Base-by-base conservation (phyloP, 92 coral and sea anemone genomes). In the Palythoa grandis region DNA sequence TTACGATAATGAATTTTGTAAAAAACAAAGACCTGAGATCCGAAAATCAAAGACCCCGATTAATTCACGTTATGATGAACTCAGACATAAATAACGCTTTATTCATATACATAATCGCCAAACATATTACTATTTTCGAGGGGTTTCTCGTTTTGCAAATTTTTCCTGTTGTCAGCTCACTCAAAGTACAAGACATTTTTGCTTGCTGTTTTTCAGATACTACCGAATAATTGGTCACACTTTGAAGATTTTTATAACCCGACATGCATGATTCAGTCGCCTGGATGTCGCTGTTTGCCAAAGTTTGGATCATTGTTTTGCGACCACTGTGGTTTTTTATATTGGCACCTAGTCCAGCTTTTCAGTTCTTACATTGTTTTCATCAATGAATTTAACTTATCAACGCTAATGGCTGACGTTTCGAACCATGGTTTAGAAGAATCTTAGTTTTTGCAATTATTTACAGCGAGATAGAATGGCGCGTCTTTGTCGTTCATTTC, bases 401-500 rank as follows among this genome's bases (percentile, higher is more conserved):
- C 78, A 23, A 25, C 38, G 20, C 92, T 63, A 40, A 87, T 74
- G 7, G 90, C 83, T n/a, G 90, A 87, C 66, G 79, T 82, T 76
- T 87, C 83, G 54, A 76, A 87, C 88, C 88, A 83, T 66, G 88
- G 88, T 83, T 87, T 83, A 39, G 72, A 67, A 60, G 86, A 87
- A n/a, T 78, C 88, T 78, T 52, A 76, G 68, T 78, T 88, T 57
- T 17, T 83, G 63, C 85, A 66, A 74, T 86, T 86, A 70, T 88
- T 93, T 78, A 86, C 86, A 16, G 92, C 93, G 6, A 91, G 85
- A 54, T 91, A 91, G 88, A 93, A 88, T 67, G 89, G 96, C 37
- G 90, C 86, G 71, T 86, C 79, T 52, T 76, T 69, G 70, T 52
- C 77, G 73, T 88, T 93, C 89, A 86, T 93, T 74, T 93, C 85